phyloP scores from a whole-genome alignment of 1,140 invertebrate genomes.

The Drosophila ohnishii region DNA sequence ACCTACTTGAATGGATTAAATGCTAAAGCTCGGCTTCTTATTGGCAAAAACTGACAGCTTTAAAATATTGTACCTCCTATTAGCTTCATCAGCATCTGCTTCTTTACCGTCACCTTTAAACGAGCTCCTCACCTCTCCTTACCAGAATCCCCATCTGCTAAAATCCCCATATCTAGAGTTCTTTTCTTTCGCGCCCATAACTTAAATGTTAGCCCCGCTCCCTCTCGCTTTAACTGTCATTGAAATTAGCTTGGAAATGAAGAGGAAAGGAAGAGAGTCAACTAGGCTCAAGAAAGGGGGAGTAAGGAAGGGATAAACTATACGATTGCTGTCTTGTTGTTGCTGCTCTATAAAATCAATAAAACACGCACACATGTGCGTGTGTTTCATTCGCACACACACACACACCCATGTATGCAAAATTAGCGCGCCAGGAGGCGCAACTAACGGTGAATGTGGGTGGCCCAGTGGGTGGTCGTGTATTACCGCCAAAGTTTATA shows the following conservation, averaged over 20 bases:
- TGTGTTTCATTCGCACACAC: constrained; percentile 14
- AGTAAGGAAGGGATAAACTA: constrained; percentile 29
- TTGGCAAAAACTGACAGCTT: background rate
- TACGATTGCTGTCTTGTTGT: constrained; percentile 36
- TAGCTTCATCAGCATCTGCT: constrained; percentile 1
- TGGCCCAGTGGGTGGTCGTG: constrained; percentile 32
- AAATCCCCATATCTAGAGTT: background rate
- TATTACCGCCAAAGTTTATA: constrained; percentile 47
- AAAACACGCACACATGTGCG: constrained; percentile 62
- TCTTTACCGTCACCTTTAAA: background rate
- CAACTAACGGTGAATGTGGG: constrained; percentile 42
- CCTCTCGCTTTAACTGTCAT: constrained; percentile 22
- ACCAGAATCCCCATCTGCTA: background rate
- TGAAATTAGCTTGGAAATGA: constrained; percentile 40
- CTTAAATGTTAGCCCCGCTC: constrained; percentile 1
- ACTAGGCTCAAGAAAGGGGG: background rate
- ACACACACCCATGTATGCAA: constrained; percentile 27
- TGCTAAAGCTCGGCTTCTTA: background rate
- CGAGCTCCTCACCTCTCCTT: background rate
- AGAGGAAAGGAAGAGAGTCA: constrained; percentile 8
- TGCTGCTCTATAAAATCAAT: constrained; percentile 73
- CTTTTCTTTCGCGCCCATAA: background rate
- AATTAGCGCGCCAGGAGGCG: constrained; percentile 47
- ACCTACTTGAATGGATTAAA: background rate
- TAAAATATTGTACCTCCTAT: background rate